Base-by-base conservation (phyloP, 1,140 invertebrate species). In the Zaprionus ghesquierei region DNA sequence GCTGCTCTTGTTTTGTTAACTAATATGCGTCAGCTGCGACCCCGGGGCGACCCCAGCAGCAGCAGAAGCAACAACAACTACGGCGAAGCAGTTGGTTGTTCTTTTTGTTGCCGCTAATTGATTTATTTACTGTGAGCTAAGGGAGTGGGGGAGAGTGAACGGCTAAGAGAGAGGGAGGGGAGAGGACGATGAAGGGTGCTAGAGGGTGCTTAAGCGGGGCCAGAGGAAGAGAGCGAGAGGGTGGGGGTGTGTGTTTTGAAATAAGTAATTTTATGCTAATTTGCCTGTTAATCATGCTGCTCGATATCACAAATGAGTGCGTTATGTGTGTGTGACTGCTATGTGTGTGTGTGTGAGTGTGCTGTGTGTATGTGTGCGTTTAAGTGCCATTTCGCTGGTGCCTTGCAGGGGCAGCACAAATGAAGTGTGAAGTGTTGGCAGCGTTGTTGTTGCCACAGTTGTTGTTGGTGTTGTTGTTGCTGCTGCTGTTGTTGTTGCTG, bases 181-280 rank as follows among this genome's bases (percentile, higher is more conserved):
- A 23, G n/a, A n/a, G n/a, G n/a, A n/a, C n/a, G n/a, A 25, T 5
- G 25, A 6, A 10, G 35, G 35, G 10, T 38, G 44, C 6, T 12
- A 20, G 44, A 18, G 18, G 13, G 44, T 46, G 12, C 9, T 3
- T 9, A 13, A 15, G 35, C 75, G 12, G 3, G 29, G n/a, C n/a
- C n/a, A 31, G 25, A 13, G 56, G 18, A 15, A 54, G 50, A 25
- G 27, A 25, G 33, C 8, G 13, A 12, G 15, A 2, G 25, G 35
- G n/a, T 2, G 51, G 10, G 9, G 9, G 73, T 59, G 72, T 76
- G 71, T 53, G 61, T 84, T 89, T 89, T 89, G 73, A 89, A 89
- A 89, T 80, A 65, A 65, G 69, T 71, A 89, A 89, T 89, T 89
- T 77, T 69, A 89, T 89, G 84, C 84, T 87, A 87, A 87, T 87